A percentile compares a stretch with the other conserved stretches of the same genome.
phyloP scores from a whole-genome alignment of 1,140 invertebrate genomes.

The Drosophila eugracilis region DNA sequence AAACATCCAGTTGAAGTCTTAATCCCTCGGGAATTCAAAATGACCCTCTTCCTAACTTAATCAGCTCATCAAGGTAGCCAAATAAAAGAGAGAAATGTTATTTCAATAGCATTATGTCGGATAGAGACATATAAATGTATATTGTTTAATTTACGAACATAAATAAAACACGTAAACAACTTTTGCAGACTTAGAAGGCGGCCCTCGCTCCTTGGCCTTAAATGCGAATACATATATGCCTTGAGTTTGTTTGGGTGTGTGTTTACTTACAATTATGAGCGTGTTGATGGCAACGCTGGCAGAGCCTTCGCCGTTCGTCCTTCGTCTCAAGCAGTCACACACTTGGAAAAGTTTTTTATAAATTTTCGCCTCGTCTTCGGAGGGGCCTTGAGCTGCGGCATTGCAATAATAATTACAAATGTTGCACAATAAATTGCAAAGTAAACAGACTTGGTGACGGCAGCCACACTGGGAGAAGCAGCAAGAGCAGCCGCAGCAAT shows the following conservation, averaged over 20 bases:
- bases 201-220: slow-evolving; percentile 33
- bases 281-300: slow-evolving; percentile 71
- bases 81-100: too few relatives aligned
- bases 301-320: slow-evolving; percentile 28
- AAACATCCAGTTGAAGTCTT: too few relatives aligned
- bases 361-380: slow-evolving; percentile 40
- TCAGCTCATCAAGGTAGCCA: too few relatives aligned
- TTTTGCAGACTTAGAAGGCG: slow-evolving; percentile 16
- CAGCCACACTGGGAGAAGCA: slow-evolving; percentile 1
- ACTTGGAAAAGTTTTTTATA: slow-evolving; percentile 51
- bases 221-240: slow-evolving; percentile 4
- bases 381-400: slow-evolving; percentile 46
- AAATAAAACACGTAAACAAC: too few relatives aligned
- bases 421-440: slow-evolving; percentile 83
- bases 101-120: too few relatives aligned
- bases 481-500: slow-evolving; percentile 3
- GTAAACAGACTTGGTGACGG: slow-evolving; percentile 68
- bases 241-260: slow-evolving; percentile 68
- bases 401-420: slow-evolving; percentile 84
- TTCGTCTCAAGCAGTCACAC: slow-evolving; percentile 68
- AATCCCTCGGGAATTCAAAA: too few relatives aligned
- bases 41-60: too few relatives aligned
- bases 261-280: slow-evolving; percentile 82
- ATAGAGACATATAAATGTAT: too few relatives aligned
- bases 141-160: too few relatives aligned